These are phyloP conservation scores for Neosilurus hyrtlii DNA, from an alignment of 2,797 vertebrate species.

Conservation along the genomic window DNA sequence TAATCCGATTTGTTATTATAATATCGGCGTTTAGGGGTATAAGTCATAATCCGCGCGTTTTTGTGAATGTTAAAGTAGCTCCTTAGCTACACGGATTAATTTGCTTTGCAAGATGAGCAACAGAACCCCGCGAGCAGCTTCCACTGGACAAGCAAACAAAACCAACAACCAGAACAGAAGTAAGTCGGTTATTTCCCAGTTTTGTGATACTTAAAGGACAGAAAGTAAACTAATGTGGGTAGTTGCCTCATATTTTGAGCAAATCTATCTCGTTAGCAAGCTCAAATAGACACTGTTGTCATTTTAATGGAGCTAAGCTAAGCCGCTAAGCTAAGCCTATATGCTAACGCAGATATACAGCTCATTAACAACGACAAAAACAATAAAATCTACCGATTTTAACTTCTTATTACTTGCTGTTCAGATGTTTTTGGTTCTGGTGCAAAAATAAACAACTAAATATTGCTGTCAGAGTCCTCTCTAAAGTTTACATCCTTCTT, in stretches of 20 bases:
- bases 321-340: not conserved
- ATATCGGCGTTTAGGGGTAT: not conserved
- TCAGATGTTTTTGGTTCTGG: too few species aligned
- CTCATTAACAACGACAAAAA: too few species aligned
- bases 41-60: not conserved
- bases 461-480: not conserved
- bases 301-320: not conserved
- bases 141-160: conserved; percentile 20
- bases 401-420: too few species aligned
- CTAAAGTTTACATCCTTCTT: not conserved
- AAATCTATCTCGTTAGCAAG: not conserved
- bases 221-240: not conserved
- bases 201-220: too few species aligned
- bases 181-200: not conserved
- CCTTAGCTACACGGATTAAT: not conserved
- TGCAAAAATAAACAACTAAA: not conserved
- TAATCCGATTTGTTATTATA: not conserved
- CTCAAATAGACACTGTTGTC: not conserved
- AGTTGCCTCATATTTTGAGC: not conserved
- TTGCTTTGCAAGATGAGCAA: conserved; percentile 48
- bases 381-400: not conserved
- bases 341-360: too few species aligned
- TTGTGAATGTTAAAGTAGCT: not conserved
- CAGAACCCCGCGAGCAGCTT: conserved; percentile 34
- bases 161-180: conserved; percentile 33